Conservation (phyloP, 2,113 vertebrate species). For the Gavialis gangeticus region DNA sequence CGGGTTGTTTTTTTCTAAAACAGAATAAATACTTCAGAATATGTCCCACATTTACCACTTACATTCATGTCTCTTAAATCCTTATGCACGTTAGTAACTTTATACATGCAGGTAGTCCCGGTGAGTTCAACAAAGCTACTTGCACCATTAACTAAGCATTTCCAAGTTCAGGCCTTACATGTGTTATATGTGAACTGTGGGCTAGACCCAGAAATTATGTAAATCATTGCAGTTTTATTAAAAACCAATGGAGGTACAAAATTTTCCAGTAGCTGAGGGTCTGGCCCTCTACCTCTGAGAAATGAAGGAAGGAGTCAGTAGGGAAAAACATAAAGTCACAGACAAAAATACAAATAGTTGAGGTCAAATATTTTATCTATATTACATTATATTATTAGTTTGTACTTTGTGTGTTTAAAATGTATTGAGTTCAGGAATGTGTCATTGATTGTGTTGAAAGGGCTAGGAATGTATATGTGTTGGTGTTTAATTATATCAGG, state of each 20-base stretch:
- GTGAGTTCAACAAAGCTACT: background rate
- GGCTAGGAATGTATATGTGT: background rate
- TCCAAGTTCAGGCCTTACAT: background rate
- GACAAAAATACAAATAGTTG: background rate
- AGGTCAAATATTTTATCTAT: background rate
- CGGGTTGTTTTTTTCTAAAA: background rate
- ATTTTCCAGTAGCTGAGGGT: background rate
- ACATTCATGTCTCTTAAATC: background rate
- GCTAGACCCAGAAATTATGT: background rate
- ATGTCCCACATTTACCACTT: background rate
- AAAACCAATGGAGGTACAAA: background rate
- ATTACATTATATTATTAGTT: background rate
- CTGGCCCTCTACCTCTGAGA: background rate
- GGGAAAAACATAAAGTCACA: background rate
- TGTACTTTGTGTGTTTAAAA: background rate
- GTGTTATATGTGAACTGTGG: background rate
- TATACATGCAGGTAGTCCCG: background rate
- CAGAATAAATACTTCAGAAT: background rate
- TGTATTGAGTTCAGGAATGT: background rate
- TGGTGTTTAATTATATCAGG: background rate
- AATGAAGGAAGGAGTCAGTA: background rate
- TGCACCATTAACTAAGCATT: background rate
- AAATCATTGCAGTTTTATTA: background rate
- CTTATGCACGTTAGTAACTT: background rate
- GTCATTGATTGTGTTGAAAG: background rate